Conservation (phyloP, 2,888 invertebrate species). For the Zhengitettix transpicula region DNA sequence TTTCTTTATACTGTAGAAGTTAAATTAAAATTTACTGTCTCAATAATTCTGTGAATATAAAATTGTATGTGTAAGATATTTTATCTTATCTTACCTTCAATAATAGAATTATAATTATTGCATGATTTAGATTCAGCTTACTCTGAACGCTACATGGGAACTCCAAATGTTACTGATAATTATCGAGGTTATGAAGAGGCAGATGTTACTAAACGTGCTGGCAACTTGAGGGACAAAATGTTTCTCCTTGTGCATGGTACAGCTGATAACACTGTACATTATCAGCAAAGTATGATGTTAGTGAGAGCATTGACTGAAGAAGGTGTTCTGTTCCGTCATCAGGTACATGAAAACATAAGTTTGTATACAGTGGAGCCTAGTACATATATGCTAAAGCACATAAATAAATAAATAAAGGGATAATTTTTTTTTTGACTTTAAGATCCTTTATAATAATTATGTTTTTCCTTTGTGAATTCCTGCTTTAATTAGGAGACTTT, state of each 20-base stretch:
- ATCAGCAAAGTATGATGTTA: constrained; percentile 72
- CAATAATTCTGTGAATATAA: neutral
- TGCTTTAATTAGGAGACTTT: too few species aligned
- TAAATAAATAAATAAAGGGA: too few species aligned
- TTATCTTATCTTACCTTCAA: neutral
- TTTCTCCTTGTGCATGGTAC: constrained; percentile 60
- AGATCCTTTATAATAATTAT: too few species aligned
- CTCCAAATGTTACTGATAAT: constrained; percentile 45
- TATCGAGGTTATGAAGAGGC: constrained; percentile 53
- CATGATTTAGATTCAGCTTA: constrained; percentile 59
- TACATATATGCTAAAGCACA: too few species aligned
- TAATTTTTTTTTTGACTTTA: too few species aligned
- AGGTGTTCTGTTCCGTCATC: constrained; percentile 66
- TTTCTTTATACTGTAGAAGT: too few species aligned
- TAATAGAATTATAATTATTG: constrained; percentile 9
- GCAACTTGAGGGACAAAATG: constrained; percentile 50
- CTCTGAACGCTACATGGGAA: constrained; percentile 76
- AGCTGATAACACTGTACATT: constrained; percentile 70
- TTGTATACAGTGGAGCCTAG: too few species aligned
- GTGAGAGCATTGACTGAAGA: constrained; percentile 67
- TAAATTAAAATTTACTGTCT: neutral
- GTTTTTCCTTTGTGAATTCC: too few species aligned
- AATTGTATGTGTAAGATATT: neutral
- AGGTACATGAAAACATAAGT: constrained; percentile 35
- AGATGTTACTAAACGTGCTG: constrained; percentile 63